Evolutionary conservation across 2,797 vertebrate species (phyloP).

Genomic region (Emydoidea blandingii): DNA sequence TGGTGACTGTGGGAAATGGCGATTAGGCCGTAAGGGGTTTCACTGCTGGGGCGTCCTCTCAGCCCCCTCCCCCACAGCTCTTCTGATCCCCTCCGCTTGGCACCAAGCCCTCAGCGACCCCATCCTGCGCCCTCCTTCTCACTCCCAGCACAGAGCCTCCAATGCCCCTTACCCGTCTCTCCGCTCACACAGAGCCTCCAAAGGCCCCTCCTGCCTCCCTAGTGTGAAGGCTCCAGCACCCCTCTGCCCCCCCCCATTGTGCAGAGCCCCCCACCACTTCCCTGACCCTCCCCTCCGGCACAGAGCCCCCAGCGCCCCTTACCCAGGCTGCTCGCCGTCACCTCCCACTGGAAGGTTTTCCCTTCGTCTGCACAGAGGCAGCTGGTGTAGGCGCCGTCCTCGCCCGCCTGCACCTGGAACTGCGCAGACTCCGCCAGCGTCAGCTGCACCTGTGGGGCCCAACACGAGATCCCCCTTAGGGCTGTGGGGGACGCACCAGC

Average conservation of each 20-base stretch:
- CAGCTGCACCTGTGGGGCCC: background rate
- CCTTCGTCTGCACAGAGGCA: constrained; percentile 85
- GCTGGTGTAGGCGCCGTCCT: constrained; percentile 23
- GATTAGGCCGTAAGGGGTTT: fast-evolving
- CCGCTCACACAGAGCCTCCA: no score
- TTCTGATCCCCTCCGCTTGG: no score
- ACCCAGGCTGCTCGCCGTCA: constrained; percentile 54
- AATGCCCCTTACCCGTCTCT: no score
- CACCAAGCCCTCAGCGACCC: no score
- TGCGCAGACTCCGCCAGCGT: background rate
- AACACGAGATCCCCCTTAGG: background rate
- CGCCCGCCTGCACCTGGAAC: constrained; percentile 58
- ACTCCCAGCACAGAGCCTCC: no score
- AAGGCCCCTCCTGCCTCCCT: no score
- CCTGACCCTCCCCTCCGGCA: fast-evolving
- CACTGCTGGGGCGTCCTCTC: fast-evolving
- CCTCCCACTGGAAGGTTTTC: constrained; percentile 83
- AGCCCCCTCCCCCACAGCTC: no score
- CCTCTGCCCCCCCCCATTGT: no score
- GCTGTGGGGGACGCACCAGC: background rate
- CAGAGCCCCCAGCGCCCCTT: background rate
- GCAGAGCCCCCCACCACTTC: fast-evolving
- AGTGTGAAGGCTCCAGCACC: no score
- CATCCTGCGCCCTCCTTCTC: no score
- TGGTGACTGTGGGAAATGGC: background rate